These are phyloP conservation scores for Acrossocheilus fasciatus DNA, from an alignment of 2,797 vertebrate genomes.

Conservation along the genomic window DNA sequence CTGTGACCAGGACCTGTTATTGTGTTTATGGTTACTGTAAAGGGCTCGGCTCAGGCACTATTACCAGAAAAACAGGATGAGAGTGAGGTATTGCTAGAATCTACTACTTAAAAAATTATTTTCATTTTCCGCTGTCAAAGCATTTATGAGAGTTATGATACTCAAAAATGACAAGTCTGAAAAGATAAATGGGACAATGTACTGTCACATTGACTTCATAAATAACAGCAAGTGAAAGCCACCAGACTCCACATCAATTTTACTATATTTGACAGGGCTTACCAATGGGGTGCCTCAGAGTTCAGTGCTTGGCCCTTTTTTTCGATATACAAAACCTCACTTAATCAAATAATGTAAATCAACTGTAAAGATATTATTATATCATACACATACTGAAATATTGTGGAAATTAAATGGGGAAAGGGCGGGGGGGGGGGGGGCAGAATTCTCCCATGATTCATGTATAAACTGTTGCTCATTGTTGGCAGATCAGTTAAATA, in stretches of 20 bases:
- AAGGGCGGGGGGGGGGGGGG: background rate
- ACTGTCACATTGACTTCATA: background rate
- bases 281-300: background rate
- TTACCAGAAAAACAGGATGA: conserved; percentile 47
- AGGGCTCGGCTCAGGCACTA: conserved; percentile 37
- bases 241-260: background rate
- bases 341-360: background rate
- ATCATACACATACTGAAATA: background rate
- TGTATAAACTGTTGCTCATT: background rate
- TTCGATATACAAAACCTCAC: background rate
- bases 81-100: conserved; percentile 31
- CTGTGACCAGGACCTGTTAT: conserved; percentile 49
- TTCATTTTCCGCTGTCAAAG: conserved; percentile 24
- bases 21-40: conserved; percentile 59
- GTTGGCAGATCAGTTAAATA: background rate
- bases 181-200: background rate
- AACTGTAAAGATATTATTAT: background rate
- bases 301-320: background rate
- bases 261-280: background rate
- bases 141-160: background rate
- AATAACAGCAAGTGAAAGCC: background rate
- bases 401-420: background rate
- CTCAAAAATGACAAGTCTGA: background rate
- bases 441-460: background rate
- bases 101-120: conserved; percentile 39